phyloP scores from a whole-genome alignment of 2,113 vertebrate species.

The Dipodomys spectabilis region DNA sequence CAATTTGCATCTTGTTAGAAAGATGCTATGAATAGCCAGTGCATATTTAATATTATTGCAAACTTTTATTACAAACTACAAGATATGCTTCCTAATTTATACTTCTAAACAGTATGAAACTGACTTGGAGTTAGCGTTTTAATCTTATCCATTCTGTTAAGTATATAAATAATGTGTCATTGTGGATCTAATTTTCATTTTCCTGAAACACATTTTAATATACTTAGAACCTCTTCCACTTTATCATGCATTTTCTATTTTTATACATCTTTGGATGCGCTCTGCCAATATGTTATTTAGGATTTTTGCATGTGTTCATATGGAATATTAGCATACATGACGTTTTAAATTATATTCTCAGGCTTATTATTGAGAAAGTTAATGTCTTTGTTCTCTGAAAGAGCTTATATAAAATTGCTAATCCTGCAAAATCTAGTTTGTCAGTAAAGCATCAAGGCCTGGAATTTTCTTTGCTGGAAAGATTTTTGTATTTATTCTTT shows the following conservation, averaged over 20 bases:
- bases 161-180: not conserved
- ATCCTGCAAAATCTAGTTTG: not conserved
- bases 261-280: not conserved
- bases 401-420: not conserved
- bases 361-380: not conserved
- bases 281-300: not conserved
- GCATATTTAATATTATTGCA: too few species aligned
- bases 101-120: too few species aligned
- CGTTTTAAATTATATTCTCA: not conserved
- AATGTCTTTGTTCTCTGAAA: not conserved
- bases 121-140: not conserved
- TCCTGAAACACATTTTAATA: not conserved
- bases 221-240: not conserved
- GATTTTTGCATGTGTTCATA: not conserved
- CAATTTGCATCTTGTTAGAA: too few species aligned
- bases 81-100: too few species aligned
- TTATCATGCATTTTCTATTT: not conserved
- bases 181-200: not conserved
- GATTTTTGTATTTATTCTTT: not conserved
- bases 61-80: too few species aligned
- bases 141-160: not conserved
- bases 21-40: too few species aligned
- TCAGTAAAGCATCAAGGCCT: not conserved
- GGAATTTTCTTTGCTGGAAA: not conserved
- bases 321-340: not conserved